Evolutionary conservation across 2,113 vertebrate genomes (phyloP), one percentile per base, ranked within the genome.

Genomic region (Camelus bactrianus): DNA sequence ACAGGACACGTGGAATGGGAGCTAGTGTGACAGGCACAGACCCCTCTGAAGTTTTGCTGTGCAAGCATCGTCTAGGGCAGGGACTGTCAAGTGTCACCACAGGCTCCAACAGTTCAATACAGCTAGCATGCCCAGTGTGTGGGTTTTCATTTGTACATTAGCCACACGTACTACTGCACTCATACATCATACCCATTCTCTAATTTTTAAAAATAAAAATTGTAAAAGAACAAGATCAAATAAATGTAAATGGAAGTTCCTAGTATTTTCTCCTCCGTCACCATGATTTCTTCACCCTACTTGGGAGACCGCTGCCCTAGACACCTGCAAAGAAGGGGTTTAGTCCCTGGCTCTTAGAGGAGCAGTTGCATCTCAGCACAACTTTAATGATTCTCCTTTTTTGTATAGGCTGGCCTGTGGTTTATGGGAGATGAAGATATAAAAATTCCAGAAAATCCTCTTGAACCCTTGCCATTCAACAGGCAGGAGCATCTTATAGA

Each of bases 321-420:
- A 67, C 1, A 32, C 10, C 22, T 85, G 35, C 92, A 62, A 69
- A 50, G 28, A 30, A 4, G 30, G 30, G 1, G 2, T 50, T 91
- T 28, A 30, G n/a, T 84, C 32, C 84, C 75, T 56, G 32, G 15
- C n/a, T 85, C 83, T 95, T 17, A 76, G 7, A 73, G 62, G 22
- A 76, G 95, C 8, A 16, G 13, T 24, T 20, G 58, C 2, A 70
- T 91, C 64, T 89, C 85, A 79, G 60, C 81, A 93, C 52, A 32
- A 14, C 19, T 86, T 54, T 93, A 96, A 77, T 77, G 0, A 54
- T 67, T 82, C 92, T 95, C 28, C 26, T 46, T 96, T 91, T 92
- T 26, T 38, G 12, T 92, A 22, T 97, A 99, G 99, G 98, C 97
- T 86, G 98, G 99, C 52, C 98, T 99, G 81, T 99, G 99, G 99